These are phyloP conservation scores for Todus mexicanus DNA, from an alignment of 2,797 vertebrate species.

Conservation along the genomic window DNA sequence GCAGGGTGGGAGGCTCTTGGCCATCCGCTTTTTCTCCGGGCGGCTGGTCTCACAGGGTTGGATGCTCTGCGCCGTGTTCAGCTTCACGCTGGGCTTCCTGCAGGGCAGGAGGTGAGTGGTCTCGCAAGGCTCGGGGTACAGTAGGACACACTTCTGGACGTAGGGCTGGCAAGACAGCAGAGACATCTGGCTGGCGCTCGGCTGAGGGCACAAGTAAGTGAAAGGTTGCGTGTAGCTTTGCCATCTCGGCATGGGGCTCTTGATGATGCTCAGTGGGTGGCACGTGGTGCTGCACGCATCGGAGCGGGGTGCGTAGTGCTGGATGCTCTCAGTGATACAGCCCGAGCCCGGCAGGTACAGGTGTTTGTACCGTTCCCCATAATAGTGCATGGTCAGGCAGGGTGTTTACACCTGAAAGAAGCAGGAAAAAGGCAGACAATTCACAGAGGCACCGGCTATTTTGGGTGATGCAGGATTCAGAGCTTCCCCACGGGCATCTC, in stretches of 20 bases:
- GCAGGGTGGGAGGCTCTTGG: background rate
- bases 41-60: background rate
- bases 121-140: background rate
- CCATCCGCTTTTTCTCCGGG: rapidly evolving
- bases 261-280: slow-evolving; percentile 25
- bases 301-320: background rate
- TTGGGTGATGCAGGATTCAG: background rate
- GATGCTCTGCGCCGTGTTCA: background rate
- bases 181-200: rapidly evolving
- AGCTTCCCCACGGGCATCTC: background rate
- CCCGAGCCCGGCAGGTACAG: background rate
- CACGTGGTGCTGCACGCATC: background rate
- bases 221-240: background rate
- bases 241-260: background rate
- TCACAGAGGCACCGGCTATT: background rate
- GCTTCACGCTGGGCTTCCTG: background rate
- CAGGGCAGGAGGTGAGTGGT: background rate
- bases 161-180: background rate
- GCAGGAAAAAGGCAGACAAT: background rate
- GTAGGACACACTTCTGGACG: background rate
- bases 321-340: background rate
- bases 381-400: background rate
- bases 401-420: background rate
- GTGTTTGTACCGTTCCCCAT: background rate
- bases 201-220: background rate